phyloP scores from a whole-genome alignment of 2,113 vertebrate species.

The Carlito syrichta region DNA sequence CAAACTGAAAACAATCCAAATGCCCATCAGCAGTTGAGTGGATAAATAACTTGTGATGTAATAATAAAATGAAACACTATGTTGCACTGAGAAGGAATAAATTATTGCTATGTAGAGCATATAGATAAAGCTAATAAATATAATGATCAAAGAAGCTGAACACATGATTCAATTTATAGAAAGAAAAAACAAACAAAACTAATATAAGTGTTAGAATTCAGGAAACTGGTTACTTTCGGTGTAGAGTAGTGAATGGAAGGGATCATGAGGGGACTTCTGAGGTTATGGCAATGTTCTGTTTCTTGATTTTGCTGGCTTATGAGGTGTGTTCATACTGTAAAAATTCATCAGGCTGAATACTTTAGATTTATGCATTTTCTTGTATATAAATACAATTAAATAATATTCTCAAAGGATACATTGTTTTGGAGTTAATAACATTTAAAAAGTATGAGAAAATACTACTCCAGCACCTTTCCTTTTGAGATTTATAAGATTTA shows the following conservation, averaged over 20 bases:
- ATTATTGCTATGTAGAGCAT: neutral
- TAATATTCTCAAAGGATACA: constrained; percentile 2
- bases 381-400: neutral
- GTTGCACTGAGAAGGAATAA: neutral
- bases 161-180: neutral
- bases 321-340: neutral
- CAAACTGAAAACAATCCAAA: neutral
- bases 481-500: constrained; percentile 40
- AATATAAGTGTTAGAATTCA: neutral
- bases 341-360: neutral
- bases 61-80: constrained; percentile 2
- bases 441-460: constrained; percentile 22
- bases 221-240: neutral
- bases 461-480: neutral
- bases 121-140: neutral
- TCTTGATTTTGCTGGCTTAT: neutral
- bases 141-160: neutral
- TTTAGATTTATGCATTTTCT: neutral
- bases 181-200: constrained; percentile 19
- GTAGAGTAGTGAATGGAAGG: neutral
- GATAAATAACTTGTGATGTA: neutral
- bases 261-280: neutral
- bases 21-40: neutral
- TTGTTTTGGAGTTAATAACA: constrained; percentile 31
- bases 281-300: neutral